A percentile compares a stretch with the other conserved stretches of the same genome.
Conservation (phyloP, 2,888 invertebrate genomes). For the Oscheius sp. region DNA sequence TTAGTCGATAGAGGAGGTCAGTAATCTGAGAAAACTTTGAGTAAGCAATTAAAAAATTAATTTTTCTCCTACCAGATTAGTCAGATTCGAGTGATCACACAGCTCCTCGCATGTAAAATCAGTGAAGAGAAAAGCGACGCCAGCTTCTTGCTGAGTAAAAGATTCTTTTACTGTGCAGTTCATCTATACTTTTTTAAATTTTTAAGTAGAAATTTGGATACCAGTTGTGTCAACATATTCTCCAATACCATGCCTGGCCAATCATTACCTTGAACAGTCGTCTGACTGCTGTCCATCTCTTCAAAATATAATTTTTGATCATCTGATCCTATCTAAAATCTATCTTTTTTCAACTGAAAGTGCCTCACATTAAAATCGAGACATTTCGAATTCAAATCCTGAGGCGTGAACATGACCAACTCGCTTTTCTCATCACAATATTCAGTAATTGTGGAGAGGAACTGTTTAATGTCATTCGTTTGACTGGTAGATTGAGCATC, state of each 20-base stretch:
- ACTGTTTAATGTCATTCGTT: neutral
- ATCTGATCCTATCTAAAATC: neutral
- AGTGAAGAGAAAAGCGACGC: neutral
- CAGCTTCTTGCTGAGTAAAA: neutral
- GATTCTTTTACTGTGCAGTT: neutral
- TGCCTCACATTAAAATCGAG: neutral
- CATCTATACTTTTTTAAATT: neutral
- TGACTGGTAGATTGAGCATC: neutral
- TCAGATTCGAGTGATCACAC: conserved; percentile 2
- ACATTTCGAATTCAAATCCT: neutral
- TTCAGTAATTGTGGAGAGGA: neutral
- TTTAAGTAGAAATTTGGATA: neutral
- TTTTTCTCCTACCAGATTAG: neutral
- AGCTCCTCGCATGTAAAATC: conserved; percentile 10
- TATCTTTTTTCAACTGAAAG: neutral
- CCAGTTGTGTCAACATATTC: neutral
- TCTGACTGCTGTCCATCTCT: neutral
- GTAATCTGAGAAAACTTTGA: neutral
- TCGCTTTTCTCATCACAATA: conserved; percentile 2
- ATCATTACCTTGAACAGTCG: neutral
- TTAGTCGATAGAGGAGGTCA: neutral
- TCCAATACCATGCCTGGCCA: neutral
- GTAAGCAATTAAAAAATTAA: neutral
- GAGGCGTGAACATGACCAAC: neutral
- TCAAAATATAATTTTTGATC: neutral